Evolutionary conservation across 2,888 invertebrate species (phyloP).

Genomic region (Nycteola revayana): DNA sequence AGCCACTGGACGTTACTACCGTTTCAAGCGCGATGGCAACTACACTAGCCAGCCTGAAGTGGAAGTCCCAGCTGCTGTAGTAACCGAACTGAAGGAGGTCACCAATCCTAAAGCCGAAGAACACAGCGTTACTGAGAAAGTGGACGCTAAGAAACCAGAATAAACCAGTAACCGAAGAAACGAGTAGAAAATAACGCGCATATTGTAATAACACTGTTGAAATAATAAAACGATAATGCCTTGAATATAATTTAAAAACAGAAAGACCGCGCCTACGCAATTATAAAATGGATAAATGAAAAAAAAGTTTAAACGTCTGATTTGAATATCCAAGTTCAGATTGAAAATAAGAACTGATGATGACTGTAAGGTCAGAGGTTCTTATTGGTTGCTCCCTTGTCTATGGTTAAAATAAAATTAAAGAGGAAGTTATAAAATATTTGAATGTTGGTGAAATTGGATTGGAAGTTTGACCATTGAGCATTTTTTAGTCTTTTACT

Average conservation of each 20-base stretch:
- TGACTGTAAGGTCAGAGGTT: too few relatives aligned
- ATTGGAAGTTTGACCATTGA: slow-evolving; percentile 31
- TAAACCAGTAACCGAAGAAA: slow-evolving; percentile 22
- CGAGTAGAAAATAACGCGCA: slow-evolving; percentile 12
- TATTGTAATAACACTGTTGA: too few relatives aligned
- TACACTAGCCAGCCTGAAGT: slow-evolving; percentile 31
- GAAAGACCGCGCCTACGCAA: slow-evolving; percentile 1
- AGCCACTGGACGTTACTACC: slow-evolving; percentile 62
- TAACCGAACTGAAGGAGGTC: slow-evolving; percentile 27
- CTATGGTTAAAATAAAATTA: slow-evolving; percentile 27
- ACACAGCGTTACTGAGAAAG: slow-evolving; percentile 18
- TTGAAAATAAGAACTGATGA: too few relatives aligned
- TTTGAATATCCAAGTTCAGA: slow-evolving; percentile 14
- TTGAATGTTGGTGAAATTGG: slow-evolving; percentile 12
- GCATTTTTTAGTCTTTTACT: slow-evolving; percentile 1
- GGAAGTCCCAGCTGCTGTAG: slow-evolving; percentile 25
- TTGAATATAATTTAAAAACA: background rate
- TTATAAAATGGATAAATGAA: slow-evolving; percentile 6
- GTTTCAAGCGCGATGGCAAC: slow-evolving; percentile 70
- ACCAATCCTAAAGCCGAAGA: slow-evolving; percentile 22
- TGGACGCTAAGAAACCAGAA: slow-evolving; percentile 31
- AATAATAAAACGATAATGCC: too few relatives aligned
- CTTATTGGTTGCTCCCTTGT: slow-evolving; percentile 20
- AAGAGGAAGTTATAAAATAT: slow-evolving; percentile 11
- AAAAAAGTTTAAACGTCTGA: slow-evolving; percentile 31